Base-by-base conservation (phyloP, 2,797 vertebrate species). In the Nyctalus aviator region DNA sequence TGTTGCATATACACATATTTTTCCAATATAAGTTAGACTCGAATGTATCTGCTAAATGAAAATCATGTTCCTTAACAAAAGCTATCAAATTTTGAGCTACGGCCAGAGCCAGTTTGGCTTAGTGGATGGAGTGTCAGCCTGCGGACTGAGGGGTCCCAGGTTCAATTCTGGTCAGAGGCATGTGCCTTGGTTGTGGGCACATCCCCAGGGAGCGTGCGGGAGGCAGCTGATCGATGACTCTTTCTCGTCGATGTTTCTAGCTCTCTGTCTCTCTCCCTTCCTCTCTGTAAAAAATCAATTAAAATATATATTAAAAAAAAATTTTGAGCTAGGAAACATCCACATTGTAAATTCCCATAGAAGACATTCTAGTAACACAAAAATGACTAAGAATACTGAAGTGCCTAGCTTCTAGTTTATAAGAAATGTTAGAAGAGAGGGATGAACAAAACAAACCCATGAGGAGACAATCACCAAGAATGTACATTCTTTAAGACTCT, bases 1-100 rank as follows among this genome's bases (percentile, higher is more conserved):
- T 41, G 6, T 21, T 71, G 8, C 37, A 78, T 7, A 1, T 37
- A 11, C 7, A 46, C 41, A 57, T 6, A 55, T 73, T 55, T 44
- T 94, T 87, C 30, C 53, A 37, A 44, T 20, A 11, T 10, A 83
- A 46, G 32, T 15, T 44, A 59, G 32, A 53, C 12, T 59, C 14
- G 6, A 53, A 50, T 15, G n/a, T 41, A 82, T 68, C 53, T 77
- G 30, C 46, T 68, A 66, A 88, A n/a, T 9, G 18, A 27, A 81
- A 92, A 76, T 85, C 37, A 88, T 6, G 8, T 72, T 91, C 37
- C 25, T 37, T 77, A 93, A 72, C 46, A 85, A 79, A 84, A 72
- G 18, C n/a, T 18, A 59, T 4, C 73, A 66, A 77, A 77, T 48
- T 84, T 44, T 77, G n/a, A 88, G n/a, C 23, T 75, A 14, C 41